phyloP scores from a whole-genome alignment of 1,140 invertebrate genomes.

The silkworm (Bombyx mori) region ASM3026992v2 NC_085110.1:10214501-10215000 shows the following conservation, averaged over 20 bases:
- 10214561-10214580: slow-evolving; percentile 73
- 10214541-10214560: slow-evolving; percentile 66
- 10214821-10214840: too few relatives aligned
- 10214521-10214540: slow-evolving; percentile 50
- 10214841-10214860: neutral
- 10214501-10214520: slow-evolving; percentile 45
- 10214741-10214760: too few relatives aligned
- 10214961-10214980: slow-evolving; percentile 37
- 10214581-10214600: slow-evolving; percentile 72
- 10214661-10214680: slow-evolving; percentile 26
- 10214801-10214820: too few relatives aligned
- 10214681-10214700: too few relatives aligned
- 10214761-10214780: too few relatives aligned
- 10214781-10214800: too few relatives aligned
- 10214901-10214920: slow-evolving; percentile 5
- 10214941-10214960: slow-evolving; percentile 13
- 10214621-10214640: slow-evolving; percentile 64
- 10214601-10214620: slow-evolving; percentile 60
- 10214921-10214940: slow-evolving; percentile 9
- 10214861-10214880: neutral
- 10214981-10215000: slow-evolving; percentile 47
- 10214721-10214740: too few relatives aligned
- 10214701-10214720: too few relatives aligned
- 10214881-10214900: slow-evolving; percentile 1
- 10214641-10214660: slow-evolving; percentile 38